A percentile compares a stretch with the other conserved stretches of the same genome.
Conservation (phyloP, 1,140 invertebrate genomes). For the Orchesella cincta region DNA sequence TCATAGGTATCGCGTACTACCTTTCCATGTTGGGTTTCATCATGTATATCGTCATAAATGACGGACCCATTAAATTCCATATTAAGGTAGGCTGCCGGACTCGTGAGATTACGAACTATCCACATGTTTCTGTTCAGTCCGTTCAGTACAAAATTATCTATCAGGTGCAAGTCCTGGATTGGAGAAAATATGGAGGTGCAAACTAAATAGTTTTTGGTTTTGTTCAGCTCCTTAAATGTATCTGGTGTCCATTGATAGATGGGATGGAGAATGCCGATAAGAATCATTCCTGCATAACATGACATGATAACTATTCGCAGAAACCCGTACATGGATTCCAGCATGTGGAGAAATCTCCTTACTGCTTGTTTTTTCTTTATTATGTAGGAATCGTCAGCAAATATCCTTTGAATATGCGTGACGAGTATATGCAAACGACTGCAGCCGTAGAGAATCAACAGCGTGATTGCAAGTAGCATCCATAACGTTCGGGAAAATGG, state of each 20-base stretch:
- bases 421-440: neutral
- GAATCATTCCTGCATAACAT: neutral
- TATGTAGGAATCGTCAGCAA: neutral
- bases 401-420: neutral
- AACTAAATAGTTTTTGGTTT: neutral
- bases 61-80: too few species aligned
- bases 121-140: neutral
- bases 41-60: too few species aligned
- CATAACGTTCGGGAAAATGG: neutral
- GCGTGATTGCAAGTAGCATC: neutral
- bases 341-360: neutral
- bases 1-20: neutral
- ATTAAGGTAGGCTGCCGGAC: neutral
- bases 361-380: neutral
- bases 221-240: neutral
- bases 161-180: neutral
- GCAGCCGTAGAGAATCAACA: neutral
- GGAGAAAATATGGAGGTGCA: neutral
- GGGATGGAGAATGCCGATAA: neutral
- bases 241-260: neutral
- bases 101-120: neutral
- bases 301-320: too few species aligned
- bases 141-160: neutral
- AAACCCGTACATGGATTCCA: neutral
- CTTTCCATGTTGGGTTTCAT: too few species aligned